phyloP scores from a whole-genome alignment of 2,797 vertebrate genomes.

The Ambastaia sidthimunki region DNA sequence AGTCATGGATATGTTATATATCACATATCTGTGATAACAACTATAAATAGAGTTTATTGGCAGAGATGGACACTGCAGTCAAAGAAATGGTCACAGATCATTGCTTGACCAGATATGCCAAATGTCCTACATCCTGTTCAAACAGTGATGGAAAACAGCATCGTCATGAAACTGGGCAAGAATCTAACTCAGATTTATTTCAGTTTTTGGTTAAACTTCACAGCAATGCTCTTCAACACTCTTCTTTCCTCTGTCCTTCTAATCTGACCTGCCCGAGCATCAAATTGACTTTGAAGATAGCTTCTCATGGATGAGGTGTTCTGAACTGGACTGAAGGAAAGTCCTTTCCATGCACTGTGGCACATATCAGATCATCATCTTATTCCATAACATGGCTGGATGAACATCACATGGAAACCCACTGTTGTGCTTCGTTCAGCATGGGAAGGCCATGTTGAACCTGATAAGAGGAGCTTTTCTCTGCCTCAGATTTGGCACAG shows the following conservation, averaged over 20 bases:
- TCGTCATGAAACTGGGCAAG: slow-evolving; percentile 16
- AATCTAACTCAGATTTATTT: slow-evolving; percentile 30
- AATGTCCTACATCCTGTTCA: slow-evolving; percentile 16
- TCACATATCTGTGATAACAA: not conserved
- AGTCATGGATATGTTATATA: no score
- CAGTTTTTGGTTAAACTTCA: slow-evolving; percentile 7
- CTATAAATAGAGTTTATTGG: slow-evolving; percentile 1
- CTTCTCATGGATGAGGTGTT: slow-evolving; percentile 33
- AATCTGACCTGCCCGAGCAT: slow-evolving; percentile 16
- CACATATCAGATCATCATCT: slow-evolving; percentile 28
- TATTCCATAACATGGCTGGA: slow-evolving; percentile 44
- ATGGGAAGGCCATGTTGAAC: slow-evolving; percentile 25
- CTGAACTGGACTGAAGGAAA: slow-evolving; percentile 14
- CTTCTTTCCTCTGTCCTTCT: slow-evolving; percentile 13
- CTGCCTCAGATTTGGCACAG: slow-evolving; percentile 41
- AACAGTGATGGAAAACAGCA: slow-evolving; percentile 16
- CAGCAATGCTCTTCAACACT: slow-evolving; percentile 12
- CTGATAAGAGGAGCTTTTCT: slow-evolving; percentile 42
- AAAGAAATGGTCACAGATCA: not conserved
- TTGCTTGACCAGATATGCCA: slow-evolving; percentile 3
- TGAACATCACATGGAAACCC: slow-evolving; percentile 39
- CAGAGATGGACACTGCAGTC: not conserved
- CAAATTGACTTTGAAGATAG: slow-evolving; percentile 19
- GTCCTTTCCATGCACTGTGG: slow-evolving; percentile 2
- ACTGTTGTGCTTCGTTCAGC: slow-evolving; percentile 38